These are phyloP conservation scores for Eupithecia subumbrata DNA, from an alignment of 2,888 invertebrate species.

Conservation along the genomic window DNA sequence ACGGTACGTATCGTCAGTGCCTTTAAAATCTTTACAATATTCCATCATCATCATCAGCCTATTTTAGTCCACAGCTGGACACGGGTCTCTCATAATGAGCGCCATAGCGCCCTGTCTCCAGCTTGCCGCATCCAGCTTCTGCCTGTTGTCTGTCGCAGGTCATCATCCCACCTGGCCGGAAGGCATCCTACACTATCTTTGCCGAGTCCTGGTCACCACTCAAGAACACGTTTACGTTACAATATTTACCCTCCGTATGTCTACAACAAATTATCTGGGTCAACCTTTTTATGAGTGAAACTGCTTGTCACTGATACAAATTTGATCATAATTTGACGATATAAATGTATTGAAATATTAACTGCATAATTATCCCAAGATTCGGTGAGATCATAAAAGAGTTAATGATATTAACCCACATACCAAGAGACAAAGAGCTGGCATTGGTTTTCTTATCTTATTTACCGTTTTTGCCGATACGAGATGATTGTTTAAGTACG, in stretches of 20 bases:
- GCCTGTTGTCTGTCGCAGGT: not conserved
- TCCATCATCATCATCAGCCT: not conserved
- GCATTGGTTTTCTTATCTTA: not conserved
- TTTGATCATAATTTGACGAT: constrained; percentile 22
- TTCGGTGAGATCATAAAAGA: constrained; percentile 42
- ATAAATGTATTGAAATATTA: constrained; percentile 32
- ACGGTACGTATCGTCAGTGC: not conserved
- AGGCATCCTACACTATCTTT: no score
- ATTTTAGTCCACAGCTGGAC: not conserved
- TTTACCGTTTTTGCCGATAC: not conserved
- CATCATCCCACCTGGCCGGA: no score
- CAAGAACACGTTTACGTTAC: not conserved
- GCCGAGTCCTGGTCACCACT: not conserved
- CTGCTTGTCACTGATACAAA: constrained; percentile 22
- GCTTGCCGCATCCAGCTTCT: not conserved
- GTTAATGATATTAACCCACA: constrained; percentile 28
- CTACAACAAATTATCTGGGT: constrained; percentile 16
- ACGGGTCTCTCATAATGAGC: not conserved
- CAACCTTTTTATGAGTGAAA: constrained; percentile 21
- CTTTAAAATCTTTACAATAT: not conserved
- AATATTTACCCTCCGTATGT: constrained; percentile 1
- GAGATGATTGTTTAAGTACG: not conserved
- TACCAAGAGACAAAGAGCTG: constrained; percentile 17
- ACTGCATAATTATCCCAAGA: constrained; percentile 37
- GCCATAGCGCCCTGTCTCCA: not conserved